Evolutionary conservation across 1,140 invertebrate genomes (phyloP).

Genomic region (Tigriopus japonicus): DNA sequence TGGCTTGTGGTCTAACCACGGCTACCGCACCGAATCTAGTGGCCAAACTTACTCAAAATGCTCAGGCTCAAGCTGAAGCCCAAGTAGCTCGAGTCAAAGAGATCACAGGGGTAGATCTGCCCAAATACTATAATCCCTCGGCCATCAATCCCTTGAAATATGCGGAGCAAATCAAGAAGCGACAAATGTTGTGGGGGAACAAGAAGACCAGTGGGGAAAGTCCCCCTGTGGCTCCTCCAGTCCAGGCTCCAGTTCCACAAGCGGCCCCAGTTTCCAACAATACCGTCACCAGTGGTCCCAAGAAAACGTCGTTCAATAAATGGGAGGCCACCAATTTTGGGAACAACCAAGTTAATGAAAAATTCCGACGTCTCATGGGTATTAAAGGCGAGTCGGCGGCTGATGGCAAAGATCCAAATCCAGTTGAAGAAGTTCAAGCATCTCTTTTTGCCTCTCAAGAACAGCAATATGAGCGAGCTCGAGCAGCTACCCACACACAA

Average conservation of each 20-base stretch:
- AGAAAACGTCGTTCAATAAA: constrained; percentile 7
- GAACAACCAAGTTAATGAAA: constrained; percentile 19
- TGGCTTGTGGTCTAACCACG: not conserved
- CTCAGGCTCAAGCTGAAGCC: not conserved
- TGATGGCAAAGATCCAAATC: not conserved
- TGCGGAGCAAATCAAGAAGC: constrained; percentile 13
- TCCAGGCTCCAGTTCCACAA: not conserved
- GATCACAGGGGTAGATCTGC: constrained; percentile 4
- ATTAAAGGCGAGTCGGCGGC: constrained; percentile 23
- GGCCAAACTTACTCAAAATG: not conserved
- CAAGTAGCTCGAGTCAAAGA: not conserved
- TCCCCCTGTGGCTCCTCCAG: not conserved
- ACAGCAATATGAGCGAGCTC: constrained; percentile 33
- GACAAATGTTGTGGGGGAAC: constrained; percentile 9
- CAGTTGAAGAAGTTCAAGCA: not conserved
- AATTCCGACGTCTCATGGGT: constrained; percentile 32
- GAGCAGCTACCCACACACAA: constrained; percentile 34
- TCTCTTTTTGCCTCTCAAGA: constrained; percentile 30
- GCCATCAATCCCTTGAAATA: constrained; percentile 12
- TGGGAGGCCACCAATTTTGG: constrained; percentile 15
- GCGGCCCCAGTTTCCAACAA: not conserved
- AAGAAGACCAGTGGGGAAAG: not conserved
- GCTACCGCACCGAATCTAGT: not conserved
- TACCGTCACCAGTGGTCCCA: not conserved
- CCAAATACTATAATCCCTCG: constrained; percentile 11